These are phyloP conservation scores for Hermaeophaga mercurialis DNA, from an alignment of 2,888 invertebrate species.

Conservation along the genomic window DNA sequence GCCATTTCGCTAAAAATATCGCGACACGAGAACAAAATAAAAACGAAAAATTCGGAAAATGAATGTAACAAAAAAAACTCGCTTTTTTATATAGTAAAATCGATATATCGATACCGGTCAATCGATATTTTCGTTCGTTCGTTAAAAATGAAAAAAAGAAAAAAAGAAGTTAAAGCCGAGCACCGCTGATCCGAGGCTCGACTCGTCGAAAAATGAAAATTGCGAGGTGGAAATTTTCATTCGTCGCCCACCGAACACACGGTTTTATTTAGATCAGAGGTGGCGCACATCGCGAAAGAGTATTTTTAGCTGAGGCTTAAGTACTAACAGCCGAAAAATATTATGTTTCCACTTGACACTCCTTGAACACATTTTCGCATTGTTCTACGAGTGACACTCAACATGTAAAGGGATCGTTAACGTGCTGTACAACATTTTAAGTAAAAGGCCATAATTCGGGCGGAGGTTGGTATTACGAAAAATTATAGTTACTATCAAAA, in stretches of 20 bases:
- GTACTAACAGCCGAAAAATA: neutral
- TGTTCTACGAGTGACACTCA: neutral
- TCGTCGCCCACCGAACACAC: slow-evolving; percentile 55
- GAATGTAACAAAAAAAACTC: slow-evolving; percentile 16
- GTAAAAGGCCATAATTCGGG: too few species aligned
- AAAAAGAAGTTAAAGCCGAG: slow-evolving; percentile 36
- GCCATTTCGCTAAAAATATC: slow-evolving; percentile 45
- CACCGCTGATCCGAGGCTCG: slow-evolving; percentile 50
- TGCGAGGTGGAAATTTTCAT: slow-evolving; percentile 54
- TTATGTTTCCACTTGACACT: slow-evolving; percentile 11
- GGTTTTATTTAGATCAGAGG: slow-evolving; percentile 53
- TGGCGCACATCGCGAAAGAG: slow-evolving; percentile 49
- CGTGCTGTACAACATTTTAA: too few species aligned
- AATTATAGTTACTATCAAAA: too few species aligned
- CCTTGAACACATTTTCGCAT: neutral
- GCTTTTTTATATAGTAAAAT: slow-evolving; percentile 19
- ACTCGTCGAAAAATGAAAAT: slow-evolving; percentile 55
- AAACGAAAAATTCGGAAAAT: slow-evolving; percentile 13
- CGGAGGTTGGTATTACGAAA: too few species aligned
- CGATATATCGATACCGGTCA: slow-evolving; percentile 23
- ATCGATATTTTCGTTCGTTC: slow-evolving; percentile 50
- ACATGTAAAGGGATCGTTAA: too few species aligned
- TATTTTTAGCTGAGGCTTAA: slow-evolving; percentile 26
- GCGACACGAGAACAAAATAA: slow-evolving; percentile 14
- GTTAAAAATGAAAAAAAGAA: slow-evolving; percentile 45